phyloP scores from a whole-genome alignment of 2,797 vertebrate genomes.

The Malacoraja senta region DNA sequence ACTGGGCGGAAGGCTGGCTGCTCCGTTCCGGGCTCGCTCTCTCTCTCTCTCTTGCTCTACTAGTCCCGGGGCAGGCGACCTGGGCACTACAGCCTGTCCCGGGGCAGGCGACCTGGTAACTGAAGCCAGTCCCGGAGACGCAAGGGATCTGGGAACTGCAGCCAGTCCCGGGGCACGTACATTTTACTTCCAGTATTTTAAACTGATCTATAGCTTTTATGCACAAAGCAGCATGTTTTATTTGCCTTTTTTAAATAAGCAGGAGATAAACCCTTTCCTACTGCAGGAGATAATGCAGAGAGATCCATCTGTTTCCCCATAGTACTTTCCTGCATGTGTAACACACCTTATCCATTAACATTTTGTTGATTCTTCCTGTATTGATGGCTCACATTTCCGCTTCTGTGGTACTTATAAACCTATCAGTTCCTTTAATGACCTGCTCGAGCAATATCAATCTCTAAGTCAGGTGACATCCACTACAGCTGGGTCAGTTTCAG shows the following conservation, averaged over 20 bases:
- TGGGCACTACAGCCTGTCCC: too few relatives aligned
- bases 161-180: too few relatives aligned
- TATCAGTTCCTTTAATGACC: conserved; percentile 8
- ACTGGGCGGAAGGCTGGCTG: too few relatives aligned
- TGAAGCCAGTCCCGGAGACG: too few relatives aligned
- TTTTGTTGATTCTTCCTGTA: neutral
- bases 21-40: too few relatives aligned
- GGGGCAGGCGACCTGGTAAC: too few relatives aligned
- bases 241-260: neutral
- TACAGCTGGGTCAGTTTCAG: neutral
- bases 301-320: neutral
- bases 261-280: too few relatives aligned
- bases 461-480: neutral
- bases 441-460: neutral
- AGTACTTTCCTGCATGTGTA: neutral
- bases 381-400: conserved; percentile 6
- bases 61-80: too few relatives aligned
- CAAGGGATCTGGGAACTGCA: too few relatives aligned
- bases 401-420: conserved; percentile 13
- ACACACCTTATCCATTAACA: conserved; percentile 2
- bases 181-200: neutral
- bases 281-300: neutral
- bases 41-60: too few relatives aligned
- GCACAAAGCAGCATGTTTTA: neutral
- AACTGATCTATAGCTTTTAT: neutral